Base-by-base conservation (phyloP, 92 coral and sea anemone genomes). In the Montipora capitata region DNA sequence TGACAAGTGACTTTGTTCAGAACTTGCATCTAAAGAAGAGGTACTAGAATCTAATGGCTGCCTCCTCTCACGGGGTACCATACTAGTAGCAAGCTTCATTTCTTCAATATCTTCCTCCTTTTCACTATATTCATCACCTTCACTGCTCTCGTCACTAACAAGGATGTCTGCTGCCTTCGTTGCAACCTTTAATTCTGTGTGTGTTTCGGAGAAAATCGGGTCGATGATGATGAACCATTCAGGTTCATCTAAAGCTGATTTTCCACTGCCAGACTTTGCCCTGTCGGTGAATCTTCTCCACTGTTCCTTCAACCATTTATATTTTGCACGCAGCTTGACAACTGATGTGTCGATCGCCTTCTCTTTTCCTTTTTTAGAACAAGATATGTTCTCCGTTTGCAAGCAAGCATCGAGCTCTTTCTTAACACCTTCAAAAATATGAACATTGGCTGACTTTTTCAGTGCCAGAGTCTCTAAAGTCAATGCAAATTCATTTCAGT, bases 191-290 rank as follows among this genome's bases (percentile, higher is more conserved):
- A 90, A 71, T 61, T 78, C 64, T 73, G 67, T 40, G 76, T 70
- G 52, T 40, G 76, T 70, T 39, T 70, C 76, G 56, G 76, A 70
- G 76, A 85, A 86, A 12, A 86, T 74, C 12, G 91, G 88, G 57
- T 91, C 79, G 48, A 91, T 80, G 57, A 91, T 91, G 43, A 49
- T 73, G 66, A 79, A 91, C 94, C 94, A 86, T 74, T 91, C 91
- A 18, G 91, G 94, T 52, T 91, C 88, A 42, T 80, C 58, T 44
- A 80, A 74, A 7, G 94, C 66, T 70, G 91, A 62, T 86, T 91
- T 79, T 64, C 94, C 94, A 64, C 82, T 80, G 17, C 92, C 92
- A 17, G 87, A 48, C 76, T 85, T 90, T 62, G 77, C 91, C 45
- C 91, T 85, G 70, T 86, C 87, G 40, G 83, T 90, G 51, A 64